phyloP scores from a whole-genome alignment of 2,888 invertebrate species.

The Tupiocoris notatus region DNA sequence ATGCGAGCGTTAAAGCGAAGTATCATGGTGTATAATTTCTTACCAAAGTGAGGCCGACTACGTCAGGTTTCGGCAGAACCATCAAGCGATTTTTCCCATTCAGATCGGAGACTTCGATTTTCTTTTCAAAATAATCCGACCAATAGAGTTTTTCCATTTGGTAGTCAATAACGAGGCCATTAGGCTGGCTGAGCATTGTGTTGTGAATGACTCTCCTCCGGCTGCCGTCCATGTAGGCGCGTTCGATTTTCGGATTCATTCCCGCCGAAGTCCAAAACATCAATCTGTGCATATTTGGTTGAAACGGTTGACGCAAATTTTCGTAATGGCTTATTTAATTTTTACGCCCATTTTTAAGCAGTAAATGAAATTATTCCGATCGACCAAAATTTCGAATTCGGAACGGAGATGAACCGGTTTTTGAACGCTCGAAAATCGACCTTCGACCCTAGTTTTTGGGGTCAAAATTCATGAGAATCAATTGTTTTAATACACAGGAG shows the following conservation, averaged over 20 bases:
- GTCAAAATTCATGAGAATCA: no score
- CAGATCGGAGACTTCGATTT: conserved; percentile 80
- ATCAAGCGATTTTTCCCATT: conserved; percentile 73
- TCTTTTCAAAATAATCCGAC: conserved; percentile 78
- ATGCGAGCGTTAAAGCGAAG: not conserved
- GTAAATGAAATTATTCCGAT: no score
- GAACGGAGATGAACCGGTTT: no score
- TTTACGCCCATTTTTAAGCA: no score
- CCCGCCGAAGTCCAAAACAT: conserved; percentile 77
- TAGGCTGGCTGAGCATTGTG: conserved; percentile 76
- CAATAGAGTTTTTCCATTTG: conserved; percentile 71
- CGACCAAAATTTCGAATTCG: no score
- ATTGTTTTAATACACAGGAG: no score
- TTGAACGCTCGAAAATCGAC: no score
- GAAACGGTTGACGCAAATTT: no score
- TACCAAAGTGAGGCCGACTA: conserved; percentile 86
- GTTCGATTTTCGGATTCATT: conserved; percentile 64
- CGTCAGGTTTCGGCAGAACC: conserved; percentile 73
- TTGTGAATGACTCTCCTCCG: conserved; percentile 66
- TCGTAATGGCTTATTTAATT: no score
- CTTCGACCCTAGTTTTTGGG: no score
- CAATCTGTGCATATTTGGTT: conserved; percentile 51
- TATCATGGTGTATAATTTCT: conserved; percentile 47
- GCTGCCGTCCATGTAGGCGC: conserved; percentile 75
- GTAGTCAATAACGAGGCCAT: conserved; percentile 79